Base-by-base conservation (phyloP, 1,140 invertebrate genomes). In the Meloidogyne floridensis region DNA sequence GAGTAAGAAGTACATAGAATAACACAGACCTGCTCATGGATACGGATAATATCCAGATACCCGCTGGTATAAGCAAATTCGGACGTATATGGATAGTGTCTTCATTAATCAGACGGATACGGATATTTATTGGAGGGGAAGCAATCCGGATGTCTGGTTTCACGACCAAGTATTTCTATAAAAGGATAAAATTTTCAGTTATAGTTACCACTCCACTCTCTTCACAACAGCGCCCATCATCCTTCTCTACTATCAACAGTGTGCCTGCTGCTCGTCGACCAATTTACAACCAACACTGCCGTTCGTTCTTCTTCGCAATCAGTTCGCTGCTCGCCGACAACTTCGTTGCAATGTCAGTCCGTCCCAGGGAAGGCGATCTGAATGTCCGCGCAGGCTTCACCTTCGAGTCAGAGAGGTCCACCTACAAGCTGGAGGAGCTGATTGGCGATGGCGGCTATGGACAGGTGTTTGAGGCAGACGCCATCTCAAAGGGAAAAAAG, bases 401-500 rank as follows among this genome's bases (percentile, higher is more conserved):
- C 3, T 65, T 65, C 59, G 59, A 65, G 59, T 65, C 59, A 6
- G 3, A 6, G 5, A 18, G 4, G 7, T 65, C 4, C 59, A 65
- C n/a, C 15, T 73, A 73, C 72, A 53, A 42, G 51, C 8, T 73
- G n/a, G 51, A 47, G 51, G 72, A 73, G 15, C 9, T 15, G 8
- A 43, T 73, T 73, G 72, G 72, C 13, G 72, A 73, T 47, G 72
- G 72, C 6, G 72, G 72, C 3, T 73, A 73, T 53, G 72, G 72
- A 8, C 42, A 7, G 6, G 72, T 73, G 5, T 73, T 42, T 18
- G 51, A 73, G 51, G 13, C 42, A 5, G 51, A 47, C 5, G 72
- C 42, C 20, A 7, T 15, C 7, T 73, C 5, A 32, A 73, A 73
- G 20, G 13, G 72, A 3, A 73, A 73, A 73, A 73, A 73, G 11